Evolutionary conservation across 2,113 vertebrate species (phyloP), one percentile per base, ranked within the genome.

Genomic region (Pavo muticus): DNA sequence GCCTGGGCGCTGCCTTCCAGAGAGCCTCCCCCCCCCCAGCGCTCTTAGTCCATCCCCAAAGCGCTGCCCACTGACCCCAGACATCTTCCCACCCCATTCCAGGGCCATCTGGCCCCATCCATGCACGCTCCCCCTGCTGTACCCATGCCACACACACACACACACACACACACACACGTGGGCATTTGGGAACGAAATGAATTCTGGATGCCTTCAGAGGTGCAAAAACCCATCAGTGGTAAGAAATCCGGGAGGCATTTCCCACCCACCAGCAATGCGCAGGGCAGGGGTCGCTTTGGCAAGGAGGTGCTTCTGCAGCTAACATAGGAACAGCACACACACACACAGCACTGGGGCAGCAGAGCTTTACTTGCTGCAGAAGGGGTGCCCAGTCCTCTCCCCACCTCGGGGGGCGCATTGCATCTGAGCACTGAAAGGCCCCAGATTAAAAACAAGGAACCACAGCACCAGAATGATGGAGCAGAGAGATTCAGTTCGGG

Each of bases 1-100:
- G 24, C 48, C 19, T 0, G 0, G 48, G 48, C 37, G 7, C 42
- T 12, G 0, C n/a, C 23, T n/a, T 14, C 32, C 0, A 1, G 0
- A 0, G 9, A 1, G 2, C 21, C 45, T 63, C 57, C 68, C 76
- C 44, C 44, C 87, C 16, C 39, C 76, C 32, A n/a, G 19, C 35
- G 11, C 87, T 37, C 29, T 2, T 0, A 8, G 60, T 4, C 15
- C 61, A 32, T 1, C 69, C 69, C 87, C 50, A 24, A 42, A 77
- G 25, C 0, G 8, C 72, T 64, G 63, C 91, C 54, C 69, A 9
- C 35, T 3, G 44, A 70, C 39, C 69, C 23, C 14, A 8, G 4
- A 1, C 14, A 12, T 32, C 50, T 40, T 5, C 44, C 56, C 11
- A 45, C 6, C 5, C 74, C 19, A 3, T 14, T 27, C 24, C 17